Base-by-base conservation (phyloP, 2,797 vertebrate species). In the Linurgus olivaceus region DNA sequence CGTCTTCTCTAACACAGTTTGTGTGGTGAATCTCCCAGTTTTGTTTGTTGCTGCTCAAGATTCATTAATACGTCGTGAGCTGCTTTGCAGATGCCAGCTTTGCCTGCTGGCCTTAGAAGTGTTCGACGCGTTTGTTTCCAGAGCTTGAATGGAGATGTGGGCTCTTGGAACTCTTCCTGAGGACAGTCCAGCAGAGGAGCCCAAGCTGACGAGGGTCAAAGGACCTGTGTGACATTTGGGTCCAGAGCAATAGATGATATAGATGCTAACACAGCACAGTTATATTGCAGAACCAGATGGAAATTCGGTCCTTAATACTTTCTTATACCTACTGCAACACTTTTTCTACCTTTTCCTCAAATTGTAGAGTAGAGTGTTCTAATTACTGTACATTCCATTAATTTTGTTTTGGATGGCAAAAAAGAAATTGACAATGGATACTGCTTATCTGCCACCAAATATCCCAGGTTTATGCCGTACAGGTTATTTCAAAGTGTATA, bases 41-140 rank as follows among this genome's bases (percentile, higher is more conserved):
- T 37, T 75, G 73, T 55, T 82, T 80, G 19, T 78, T 73, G 71
- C 91, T 93, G 62, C 47, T 91, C 61, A 59, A 66, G 75, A 24
- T 42, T 31, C 68, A 75, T 83, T 77, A 91, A 55, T 75, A 45
- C 0, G 0, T 51, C 10, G 44, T 1, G 26, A 66, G 33, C 59
- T 33, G 54, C 70, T 72, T 45, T 75, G 73, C 40, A 78, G 85
- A 42, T 58, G 72, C 66, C 87, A 35, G 73, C 62, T 93, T 76
- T 75, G 58, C 81, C 68, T 75, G 23, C 37, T 42, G 71, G 73
- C 70, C 59, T 86, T 11, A 21, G 28, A 50, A 38, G n/a, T 7
- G 10, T 26, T 70, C 0, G 0, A 54, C 0, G 0, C 8, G 0
- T 63, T 67, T 33, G 19, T 85, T 93, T 79, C 79, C 9, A 47